These are phyloP conservation scores for Euzophera pinguis DNA, from an alignment of 2,888 invertebrate species.

Conservation along the genomic window DNA sequence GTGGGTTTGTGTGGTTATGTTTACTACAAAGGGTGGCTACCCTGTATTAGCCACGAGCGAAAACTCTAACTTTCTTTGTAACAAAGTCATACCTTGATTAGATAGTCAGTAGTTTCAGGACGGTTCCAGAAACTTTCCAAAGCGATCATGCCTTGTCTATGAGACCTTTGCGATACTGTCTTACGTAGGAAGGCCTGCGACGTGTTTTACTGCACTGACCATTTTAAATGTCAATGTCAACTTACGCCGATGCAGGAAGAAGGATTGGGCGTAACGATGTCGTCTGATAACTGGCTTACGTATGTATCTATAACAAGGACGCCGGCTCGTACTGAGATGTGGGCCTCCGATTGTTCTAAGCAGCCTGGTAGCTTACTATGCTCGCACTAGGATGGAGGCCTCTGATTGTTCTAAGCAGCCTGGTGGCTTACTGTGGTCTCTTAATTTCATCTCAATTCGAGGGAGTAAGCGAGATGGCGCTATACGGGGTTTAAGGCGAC, in stretches of 20 bases:
- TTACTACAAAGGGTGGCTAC: too few species aligned
- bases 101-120: too few species aligned
- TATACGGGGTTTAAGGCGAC: too few species aligned
- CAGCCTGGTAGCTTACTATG: not conserved
- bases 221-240: constrained; percentile 67
- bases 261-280: constrained; percentile 44
- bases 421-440: not conserved
- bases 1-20: too few species aligned
- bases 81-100: too few species aligned
- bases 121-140: too few species aligned
- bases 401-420: constrained; percentile 20
- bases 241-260: constrained; percentile 59
- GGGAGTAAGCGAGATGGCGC: too few species aligned
- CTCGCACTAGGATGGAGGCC: constrained; percentile 29
- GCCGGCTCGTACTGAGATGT: constrained; percentile 30
- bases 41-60: too few species aligned
- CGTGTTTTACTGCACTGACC: not conserved
- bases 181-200: constrained; percentile 16
- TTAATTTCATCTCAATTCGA: too few species aligned
- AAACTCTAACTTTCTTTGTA: too few species aligned
- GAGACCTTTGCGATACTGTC: constrained; percentile 5
- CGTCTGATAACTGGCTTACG: constrained; percentile 29
- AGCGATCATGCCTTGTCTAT: too few species aligned
- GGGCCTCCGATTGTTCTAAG: constrained; percentile 22
- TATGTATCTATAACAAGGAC: constrained; percentile 55